Conservation (phyloP, 2,797 vertebrate species). For the Dendrocincla tyrannina region DNA sequence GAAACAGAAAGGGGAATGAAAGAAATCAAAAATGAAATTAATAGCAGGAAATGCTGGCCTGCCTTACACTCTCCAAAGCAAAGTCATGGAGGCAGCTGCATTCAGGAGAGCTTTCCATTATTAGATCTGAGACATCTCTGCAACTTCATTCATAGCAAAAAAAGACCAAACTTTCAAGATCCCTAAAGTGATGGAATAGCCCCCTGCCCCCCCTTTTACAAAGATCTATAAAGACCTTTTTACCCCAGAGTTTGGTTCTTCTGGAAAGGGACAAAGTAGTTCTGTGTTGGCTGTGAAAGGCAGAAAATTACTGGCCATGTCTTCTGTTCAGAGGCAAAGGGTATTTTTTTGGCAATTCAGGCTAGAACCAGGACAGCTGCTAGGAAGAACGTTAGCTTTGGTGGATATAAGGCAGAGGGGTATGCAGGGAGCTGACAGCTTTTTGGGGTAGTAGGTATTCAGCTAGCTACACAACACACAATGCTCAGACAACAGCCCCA, state of each 20-base stretch:
- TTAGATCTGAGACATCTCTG: background rate
- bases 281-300: background rate
- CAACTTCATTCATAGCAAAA: background rate
- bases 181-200: background rate
- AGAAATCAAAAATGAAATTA: background rate
- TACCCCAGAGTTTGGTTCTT: background rate
- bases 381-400: background rate
- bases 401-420: background rate
- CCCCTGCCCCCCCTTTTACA: fast-evolving
- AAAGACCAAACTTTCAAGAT: background rate
- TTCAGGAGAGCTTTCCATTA: background rate
- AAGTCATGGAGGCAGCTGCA: background rate
- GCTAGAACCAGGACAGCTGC: background rate
- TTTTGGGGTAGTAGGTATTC: background rate
- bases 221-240: background rate
- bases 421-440: background rate
- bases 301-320: background rate
- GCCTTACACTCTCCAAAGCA: background rate
- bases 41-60: background rate
- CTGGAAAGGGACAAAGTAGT: background rate
- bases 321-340: background rate
- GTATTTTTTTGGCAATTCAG: background rate
- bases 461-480: background rate
- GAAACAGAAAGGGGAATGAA: background rate
- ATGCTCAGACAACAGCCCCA: background rate